A percentile compares a stretch with the other conserved stretches of the same genome.
Conservation (phyloP, 1,140 invertebrate species). For the Anoplophora glabripennis region DNA sequence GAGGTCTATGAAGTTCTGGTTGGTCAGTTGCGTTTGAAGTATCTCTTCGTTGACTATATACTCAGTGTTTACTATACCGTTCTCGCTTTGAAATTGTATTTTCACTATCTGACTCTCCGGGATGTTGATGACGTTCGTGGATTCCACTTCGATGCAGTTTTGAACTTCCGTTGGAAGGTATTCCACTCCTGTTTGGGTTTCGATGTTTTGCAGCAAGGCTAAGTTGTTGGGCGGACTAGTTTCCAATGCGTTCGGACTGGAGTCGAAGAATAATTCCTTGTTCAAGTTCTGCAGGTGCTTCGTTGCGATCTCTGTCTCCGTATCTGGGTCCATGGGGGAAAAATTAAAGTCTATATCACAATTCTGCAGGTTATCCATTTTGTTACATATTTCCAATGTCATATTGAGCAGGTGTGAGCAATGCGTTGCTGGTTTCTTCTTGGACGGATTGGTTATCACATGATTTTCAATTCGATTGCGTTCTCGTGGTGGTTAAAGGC, state of each 20-base stretch:
- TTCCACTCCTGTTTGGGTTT: constrained; percentile 18
- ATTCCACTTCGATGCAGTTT: constrained; percentile 42
- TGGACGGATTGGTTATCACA: constrained; percentile 24
- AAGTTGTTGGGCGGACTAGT: not conserved
- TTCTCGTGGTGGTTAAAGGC: not conserved
- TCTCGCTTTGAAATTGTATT: constrained; percentile 39
- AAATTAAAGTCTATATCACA: constrained; percentile 18
- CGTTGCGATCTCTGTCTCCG: constrained; percentile 26
- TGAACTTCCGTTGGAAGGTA: constrained; percentile 36
- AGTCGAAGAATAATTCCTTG: constrained; percentile 24
- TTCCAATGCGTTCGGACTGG: not conserved
- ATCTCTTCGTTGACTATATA: constrained; percentile 40
- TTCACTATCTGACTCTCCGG: constrained; percentile 41
- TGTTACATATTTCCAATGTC: constrained; percentile 23
- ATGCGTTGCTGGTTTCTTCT: constrained; percentile 3
- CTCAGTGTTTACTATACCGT: constrained; percentile 42
- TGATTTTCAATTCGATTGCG: constrained; percentile 7
- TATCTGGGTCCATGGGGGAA: constrained; percentile 22
- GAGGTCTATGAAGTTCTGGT: constrained; percentile 24
- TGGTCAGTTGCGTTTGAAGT: constrained; percentile 5
- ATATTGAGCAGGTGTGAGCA: constrained; percentile 31
- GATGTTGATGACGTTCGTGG: constrained; percentile 35
- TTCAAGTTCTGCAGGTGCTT: constrained; percentile 25
- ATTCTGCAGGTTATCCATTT: constrained; percentile 27
- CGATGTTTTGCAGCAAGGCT: constrained; percentile 10